These are phyloP conservation scores for Hyphantria cunea DNA, from an alignment of 1,140 invertebrate species.

Conservation along the genomic window DNA sequence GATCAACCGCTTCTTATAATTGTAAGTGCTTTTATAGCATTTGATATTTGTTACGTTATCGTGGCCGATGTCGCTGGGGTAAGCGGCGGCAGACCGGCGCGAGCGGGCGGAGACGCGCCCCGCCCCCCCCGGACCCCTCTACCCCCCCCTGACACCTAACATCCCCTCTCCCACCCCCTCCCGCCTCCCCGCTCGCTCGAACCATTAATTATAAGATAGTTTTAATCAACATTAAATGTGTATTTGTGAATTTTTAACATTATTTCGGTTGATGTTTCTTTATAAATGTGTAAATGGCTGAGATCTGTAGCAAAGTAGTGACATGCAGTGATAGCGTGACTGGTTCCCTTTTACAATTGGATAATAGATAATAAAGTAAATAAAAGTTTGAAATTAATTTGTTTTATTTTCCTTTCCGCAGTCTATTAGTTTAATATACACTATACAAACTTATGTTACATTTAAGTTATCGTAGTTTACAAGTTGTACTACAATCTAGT, in stretches of 20 bases:
- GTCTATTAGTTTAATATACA: conserved; percentile 50
- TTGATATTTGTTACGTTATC: conserved; percentile 53
- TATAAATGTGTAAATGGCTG: conserved; percentile 76
- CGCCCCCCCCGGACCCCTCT: conserved; percentile 6
- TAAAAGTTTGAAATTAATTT: conserved; percentile 70
- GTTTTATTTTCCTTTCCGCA: conserved; percentile 36
- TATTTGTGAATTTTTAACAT: conserved; percentile 79
- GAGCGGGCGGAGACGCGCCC: conserved; percentile 45
- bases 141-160: conserved; percentile 46
- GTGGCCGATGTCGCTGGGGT: conserved; percentile 71
- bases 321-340: conserved; percentile 77
- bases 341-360: conserved; percentile 80
- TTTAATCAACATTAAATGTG: conserved; percentile 79
- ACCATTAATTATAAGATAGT: conserved; percentile 65
- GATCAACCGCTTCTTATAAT: conserved; percentile 40
- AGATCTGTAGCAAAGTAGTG: conserved; percentile 74
- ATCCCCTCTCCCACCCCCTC: too few species aligned
- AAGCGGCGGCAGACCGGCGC: conserved; percentile 51
- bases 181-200: conserved; percentile 50
- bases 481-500: conserved; percentile 5
- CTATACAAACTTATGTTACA: conserved; percentile 42
- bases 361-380: conserved; percentile 79
- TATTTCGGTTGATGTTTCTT: conserved; percentile 78
- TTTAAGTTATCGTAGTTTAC: conserved; percentile 29
- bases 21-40: conserved; percentile 55